A percentile compares a stretch with the other conserved stretches of the same genome.
Conservation (phyloP, 2,113 vertebrate species). For the Onychostruthus taczanowskii region DNA sequence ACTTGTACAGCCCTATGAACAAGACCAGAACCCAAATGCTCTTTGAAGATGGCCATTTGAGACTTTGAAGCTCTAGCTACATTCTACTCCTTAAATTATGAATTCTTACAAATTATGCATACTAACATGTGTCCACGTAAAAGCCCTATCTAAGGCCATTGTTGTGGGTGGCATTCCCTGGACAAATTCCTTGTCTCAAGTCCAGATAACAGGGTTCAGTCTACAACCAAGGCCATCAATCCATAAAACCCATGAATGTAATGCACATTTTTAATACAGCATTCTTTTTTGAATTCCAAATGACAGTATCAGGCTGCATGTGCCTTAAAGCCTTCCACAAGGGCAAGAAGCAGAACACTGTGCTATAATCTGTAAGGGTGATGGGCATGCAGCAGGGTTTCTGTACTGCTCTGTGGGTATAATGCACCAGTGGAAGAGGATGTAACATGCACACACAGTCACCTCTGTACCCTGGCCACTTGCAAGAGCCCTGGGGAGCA, state of each 20-base stretch:
- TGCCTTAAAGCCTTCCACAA: background rate
- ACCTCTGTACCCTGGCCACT: background rate
- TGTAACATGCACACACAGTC: background rate
- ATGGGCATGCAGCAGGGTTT: background rate
- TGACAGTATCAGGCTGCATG: background rate
- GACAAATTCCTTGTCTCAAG: background rate
- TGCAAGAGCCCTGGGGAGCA: background rate
- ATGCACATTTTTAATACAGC: background rate
- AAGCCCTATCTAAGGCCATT: background rate
- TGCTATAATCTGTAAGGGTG: background rate
- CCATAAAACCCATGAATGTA: background rate
- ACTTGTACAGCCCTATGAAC: background rate
- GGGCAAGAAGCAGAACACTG: background rate
- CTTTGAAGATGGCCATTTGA: background rate
- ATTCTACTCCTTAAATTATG: background rate
- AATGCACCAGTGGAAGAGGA: background rate
- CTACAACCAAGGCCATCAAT: background rate
- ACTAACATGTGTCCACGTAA: background rate
- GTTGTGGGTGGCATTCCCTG: background rate
- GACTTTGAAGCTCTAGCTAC: background rate
- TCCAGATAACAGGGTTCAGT: background rate
- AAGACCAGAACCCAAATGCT: background rate
- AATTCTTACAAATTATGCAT: background rate
- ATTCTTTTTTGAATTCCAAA: background rate
- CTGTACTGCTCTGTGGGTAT: background rate